Evolutionary conservation across 2,888 invertebrate species (phyloP).

Genomic region (Stegophylla sp.): DNA sequence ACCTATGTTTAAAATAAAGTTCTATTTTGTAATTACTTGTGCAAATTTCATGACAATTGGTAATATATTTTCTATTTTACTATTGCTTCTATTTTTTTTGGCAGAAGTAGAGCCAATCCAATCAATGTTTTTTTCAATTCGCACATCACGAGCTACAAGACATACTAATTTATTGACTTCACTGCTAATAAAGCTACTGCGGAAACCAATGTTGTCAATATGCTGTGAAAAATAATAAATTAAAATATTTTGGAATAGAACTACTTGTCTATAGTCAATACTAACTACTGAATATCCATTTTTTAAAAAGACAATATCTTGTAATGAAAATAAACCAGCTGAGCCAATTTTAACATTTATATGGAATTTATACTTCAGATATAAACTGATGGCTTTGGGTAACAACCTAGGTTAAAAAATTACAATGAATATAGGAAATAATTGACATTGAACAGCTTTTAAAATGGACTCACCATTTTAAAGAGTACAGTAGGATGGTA

Average conservation of each 20-base stretch:
- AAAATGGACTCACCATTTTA: slow-evolving; percentile 48
- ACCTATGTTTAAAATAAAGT: neutral
- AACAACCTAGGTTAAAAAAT: slow-evolving; percentile 70
- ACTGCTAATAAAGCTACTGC: slow-evolving; percentile 86
- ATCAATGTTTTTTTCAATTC: slow-evolving; percentile 78
- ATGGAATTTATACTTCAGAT: slow-evolving; percentile 80
- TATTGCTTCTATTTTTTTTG: slow-evolving; percentile 64
- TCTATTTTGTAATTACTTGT: slow-evolving; percentile 69
- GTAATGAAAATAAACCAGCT: slow-evolving; percentile 79
- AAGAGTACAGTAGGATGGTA: slow-evolving; percentile 36
- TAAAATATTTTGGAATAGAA: neutral
- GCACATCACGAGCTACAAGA: slow-evolving; percentile 80
- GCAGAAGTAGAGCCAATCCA: slow-evolving; percentile 62
- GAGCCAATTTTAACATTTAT: slow-evolving; percentile 81
- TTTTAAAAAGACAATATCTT: slow-evolving; percentile 81
- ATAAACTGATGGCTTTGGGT: slow-evolving; percentile 79
- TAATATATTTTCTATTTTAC: slow-evolving; percentile 65
- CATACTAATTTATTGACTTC: slow-evolving; percentile 85
- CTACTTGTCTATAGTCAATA: neutral
- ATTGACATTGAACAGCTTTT: neutral
- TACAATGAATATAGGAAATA: slow-evolving; percentile 61
- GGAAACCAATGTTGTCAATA: slow-evolving; percentile 82
- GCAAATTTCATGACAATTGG: slow-evolving; percentile 82
- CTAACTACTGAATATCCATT: slow-evolving; percentile 79
- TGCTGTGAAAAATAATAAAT: slow-evolving; percentile 69